These are phyloP conservation scores for Zygothrica quintamaculata DNA, from an alignment of 2,888 invertebrate genomes.

Conservation along the genomic window DNA sequence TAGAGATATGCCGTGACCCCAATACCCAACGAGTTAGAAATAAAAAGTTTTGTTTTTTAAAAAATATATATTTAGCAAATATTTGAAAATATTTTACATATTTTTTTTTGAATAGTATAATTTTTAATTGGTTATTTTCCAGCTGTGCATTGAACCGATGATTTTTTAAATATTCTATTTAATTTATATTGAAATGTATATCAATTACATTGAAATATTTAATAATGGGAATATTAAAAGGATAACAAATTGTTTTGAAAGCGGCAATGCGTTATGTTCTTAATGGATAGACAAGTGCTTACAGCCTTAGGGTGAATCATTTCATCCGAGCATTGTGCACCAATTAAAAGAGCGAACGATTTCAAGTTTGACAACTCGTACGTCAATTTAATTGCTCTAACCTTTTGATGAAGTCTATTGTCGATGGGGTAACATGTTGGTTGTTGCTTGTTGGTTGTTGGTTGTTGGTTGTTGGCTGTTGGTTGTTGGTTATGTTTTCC, in stretches of 20 bases:
- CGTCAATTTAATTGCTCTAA: constrained; percentile 76
- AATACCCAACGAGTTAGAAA: constrained; percentile 44
- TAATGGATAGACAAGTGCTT: neutral
- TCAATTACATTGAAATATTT: constrained; percentile 15
- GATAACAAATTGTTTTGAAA: neutral
- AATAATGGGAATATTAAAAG: neutral
- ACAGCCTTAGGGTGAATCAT: constrained; percentile 27
- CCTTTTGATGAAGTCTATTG: constrained; percentile 49
- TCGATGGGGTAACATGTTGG: constrained; percentile 9
- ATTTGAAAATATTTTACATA: neutral
- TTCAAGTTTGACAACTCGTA: constrained; percentile 72
- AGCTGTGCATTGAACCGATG: constrained; percentile 11
- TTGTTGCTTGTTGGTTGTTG: too few relatives aligned
- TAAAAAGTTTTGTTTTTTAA: constrained; percentile 31
- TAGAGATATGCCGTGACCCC: constrained; percentile 43
- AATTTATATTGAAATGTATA: too few relatives aligned
- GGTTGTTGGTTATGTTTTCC: too few relatives aligned
- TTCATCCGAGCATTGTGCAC: constrained; percentile 48
- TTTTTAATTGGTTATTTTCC: constrained; percentile 18
- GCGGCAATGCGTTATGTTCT: neutral
- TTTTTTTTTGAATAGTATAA: constrained; percentile 12
- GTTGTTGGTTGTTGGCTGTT: too few relatives aligned
- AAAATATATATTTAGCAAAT: constrained; percentile 6
- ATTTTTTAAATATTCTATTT: too few relatives aligned
- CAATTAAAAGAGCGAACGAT: constrained; percentile 77